Base-by-base conservation (phyloP, 2,113 vertebrate species). In the Tylochromis polylepis region DNA sequence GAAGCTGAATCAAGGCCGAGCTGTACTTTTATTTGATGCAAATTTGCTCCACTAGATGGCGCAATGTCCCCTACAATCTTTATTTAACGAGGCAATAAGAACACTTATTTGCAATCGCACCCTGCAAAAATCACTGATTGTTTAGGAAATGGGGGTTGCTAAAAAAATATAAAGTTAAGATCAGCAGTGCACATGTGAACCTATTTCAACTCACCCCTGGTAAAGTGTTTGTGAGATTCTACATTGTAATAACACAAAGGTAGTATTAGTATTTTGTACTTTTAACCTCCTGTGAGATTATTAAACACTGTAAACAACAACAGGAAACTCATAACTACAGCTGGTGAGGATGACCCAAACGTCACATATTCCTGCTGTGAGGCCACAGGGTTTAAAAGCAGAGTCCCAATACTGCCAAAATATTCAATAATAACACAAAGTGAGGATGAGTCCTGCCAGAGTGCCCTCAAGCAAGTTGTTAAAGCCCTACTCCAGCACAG, bases 71-170 rank as follows among this genome's bases (percentile, higher is more conserved):
- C 11, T 24, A 14, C 12, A 15, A 24, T 15, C 2, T 70, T 41
- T 24, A 70, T 70, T 41, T 72, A 27, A 0, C 1, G 22, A 46
- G 8, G 14, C 22, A 43, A 43, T 0, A 43, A 22, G 34, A 67
- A 36, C 29, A 20, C 5, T 0, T 62, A 36, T 62, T 62, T 62
- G 31, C 36, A 43, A 38, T 46, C 1, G 1, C 41, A 46, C 14
- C 22, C 0, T 43, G 46, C 38, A 41, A 72, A 72, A 27, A 46
- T 43, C 22, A 72, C 15, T 22, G 12, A 41, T 43, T 43, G 0
- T 43, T 24, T 1, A 24, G 62, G 22, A 46, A 6, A 43, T 1
- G 11, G 31, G 31, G 31, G 11, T 3, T 36, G 12, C 1, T 27
- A 46, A 72, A 70, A 0, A 70, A 8, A 24, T 14, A 24, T 11